Conservation (phyloP, 2,113 vertebrate species). For the Aegithalos caudatus region DNA sequence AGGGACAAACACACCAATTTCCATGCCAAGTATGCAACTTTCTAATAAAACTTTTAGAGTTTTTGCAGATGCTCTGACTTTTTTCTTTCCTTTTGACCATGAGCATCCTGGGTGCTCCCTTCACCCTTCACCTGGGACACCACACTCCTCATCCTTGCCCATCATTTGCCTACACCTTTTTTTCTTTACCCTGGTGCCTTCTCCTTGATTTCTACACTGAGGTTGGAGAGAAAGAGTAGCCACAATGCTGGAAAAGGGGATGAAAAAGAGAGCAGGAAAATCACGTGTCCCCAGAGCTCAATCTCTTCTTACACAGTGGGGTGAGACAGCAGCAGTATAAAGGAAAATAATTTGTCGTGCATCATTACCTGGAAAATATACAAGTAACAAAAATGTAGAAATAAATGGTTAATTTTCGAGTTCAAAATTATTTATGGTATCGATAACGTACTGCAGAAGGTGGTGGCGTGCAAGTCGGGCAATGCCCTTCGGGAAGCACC, state of each 20-base stretch:
- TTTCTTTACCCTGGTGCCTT: background rate
- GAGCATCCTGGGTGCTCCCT: background rate
- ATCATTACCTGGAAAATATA: background rate
- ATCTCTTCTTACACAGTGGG: background rate
- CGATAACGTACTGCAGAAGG: accelerated
- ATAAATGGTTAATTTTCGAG: background rate
- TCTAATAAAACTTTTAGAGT: background rate
- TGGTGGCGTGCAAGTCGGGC: accelerated
- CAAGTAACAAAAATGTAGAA: background rate
- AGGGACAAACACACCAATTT: background rate
- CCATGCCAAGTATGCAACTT: background rate
- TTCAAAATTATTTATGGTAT: accelerated
- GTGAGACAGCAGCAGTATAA: too few relatives aligned
- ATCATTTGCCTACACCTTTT: background rate
- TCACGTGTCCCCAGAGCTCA: accelerated
- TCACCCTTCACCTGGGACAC: background rate
- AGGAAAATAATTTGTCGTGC: accelerated
- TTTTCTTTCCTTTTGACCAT: background rate
- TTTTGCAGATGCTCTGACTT: background rate
- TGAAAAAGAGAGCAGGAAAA: background rate
- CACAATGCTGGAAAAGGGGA: accelerated
- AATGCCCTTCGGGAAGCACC: accelerated
- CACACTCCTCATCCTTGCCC: background rate
- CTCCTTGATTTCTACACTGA: background rate
- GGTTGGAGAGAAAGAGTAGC: background rate